phyloP scores from a whole-genome alignment of 2,113 vertebrate species.

The Haplochromis burtoni region DNA sequence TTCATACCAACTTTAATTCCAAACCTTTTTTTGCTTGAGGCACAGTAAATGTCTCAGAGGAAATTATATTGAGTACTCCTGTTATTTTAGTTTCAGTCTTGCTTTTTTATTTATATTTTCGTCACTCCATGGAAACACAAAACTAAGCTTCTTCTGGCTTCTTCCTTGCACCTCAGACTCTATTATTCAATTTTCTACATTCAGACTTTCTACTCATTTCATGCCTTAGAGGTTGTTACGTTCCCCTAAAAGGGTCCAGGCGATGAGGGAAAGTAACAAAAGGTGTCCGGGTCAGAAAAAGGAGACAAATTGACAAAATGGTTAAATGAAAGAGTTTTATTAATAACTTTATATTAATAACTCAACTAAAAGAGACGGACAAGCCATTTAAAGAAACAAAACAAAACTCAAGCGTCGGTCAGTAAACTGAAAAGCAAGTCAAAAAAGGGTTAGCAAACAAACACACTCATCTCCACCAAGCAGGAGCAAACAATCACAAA shows the following conservation, averaged over 20 bases:
- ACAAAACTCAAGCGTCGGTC: not conserved
- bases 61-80: not conserved
- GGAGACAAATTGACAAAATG: not conserved
- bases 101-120: not conserved
- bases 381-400: not conserved
- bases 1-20: not conserved
- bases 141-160: not conserved
- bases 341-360: not conserved
- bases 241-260: not conserved
- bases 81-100: not conserved
- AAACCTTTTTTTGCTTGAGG: not conserved
- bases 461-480: not conserved
- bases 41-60: not conserved
- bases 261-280: not conserved
- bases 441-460: not conserved
- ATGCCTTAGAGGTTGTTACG: not conserved
- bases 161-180: not conserved
- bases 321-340: not conserved
- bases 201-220: not conserved
- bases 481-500: not conserved
- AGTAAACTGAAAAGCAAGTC: not conserved
- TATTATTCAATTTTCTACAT: not conserved
- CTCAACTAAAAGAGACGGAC: not conserved
- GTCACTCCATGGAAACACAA: not conserved
- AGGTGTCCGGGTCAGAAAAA: not conserved